Evolutionary conservation across 1,140 invertebrate species (phyloP), one percentile per base, ranked within the genome.

Genomic region (Ditylenchus dipsaci): DNA sequence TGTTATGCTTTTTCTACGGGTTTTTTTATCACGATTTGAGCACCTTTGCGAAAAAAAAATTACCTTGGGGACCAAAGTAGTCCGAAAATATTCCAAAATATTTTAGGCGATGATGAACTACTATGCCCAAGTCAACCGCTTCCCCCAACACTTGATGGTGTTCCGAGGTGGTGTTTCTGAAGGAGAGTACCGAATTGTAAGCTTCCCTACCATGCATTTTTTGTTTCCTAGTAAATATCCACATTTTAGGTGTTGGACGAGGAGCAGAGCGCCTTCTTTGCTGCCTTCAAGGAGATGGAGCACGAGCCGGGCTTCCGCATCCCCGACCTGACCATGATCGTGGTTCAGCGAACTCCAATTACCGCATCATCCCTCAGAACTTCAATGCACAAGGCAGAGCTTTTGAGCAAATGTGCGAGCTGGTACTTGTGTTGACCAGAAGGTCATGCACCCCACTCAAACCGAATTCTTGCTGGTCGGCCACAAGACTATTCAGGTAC

Each of bases 381-480:
- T 26, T 73, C 3, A 61, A 71, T 21, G 9, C 26, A 17, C n/a
- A 43, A 8, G 56, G 29, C n/a, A 43, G 26, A 21, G 53, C 69
- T n/a, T 5, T n/a, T 1, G 69, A 72, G 21, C 69, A 71, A 26
- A 71, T 26, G 61, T 64, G 23, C 71, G 38, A 19, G 49, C 69
- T 47, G 69, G 69, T 8, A 71, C 69, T 15, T 70, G 73, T 47
- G 49, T 71, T 15, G 69, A 71, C 29, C 27, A 72, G 15, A 33
- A 38, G 1, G 43, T 56, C 15, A 71, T 71, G 69, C 45, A 73
- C 38, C 60, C 69, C n/a, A 49, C 70, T 17, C 27, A 63, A 0
- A 71, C 69, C 11, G 69, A 71, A 33, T 71, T 71, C 30, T 45
- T 71, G 7, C 17, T 71, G 29, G 53, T 71, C 57, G 56, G 45